Evolutionary conservation across 2,113 vertebrate genomes (phyloP).

Genomic region (Grammomys surdaster): DNA sequence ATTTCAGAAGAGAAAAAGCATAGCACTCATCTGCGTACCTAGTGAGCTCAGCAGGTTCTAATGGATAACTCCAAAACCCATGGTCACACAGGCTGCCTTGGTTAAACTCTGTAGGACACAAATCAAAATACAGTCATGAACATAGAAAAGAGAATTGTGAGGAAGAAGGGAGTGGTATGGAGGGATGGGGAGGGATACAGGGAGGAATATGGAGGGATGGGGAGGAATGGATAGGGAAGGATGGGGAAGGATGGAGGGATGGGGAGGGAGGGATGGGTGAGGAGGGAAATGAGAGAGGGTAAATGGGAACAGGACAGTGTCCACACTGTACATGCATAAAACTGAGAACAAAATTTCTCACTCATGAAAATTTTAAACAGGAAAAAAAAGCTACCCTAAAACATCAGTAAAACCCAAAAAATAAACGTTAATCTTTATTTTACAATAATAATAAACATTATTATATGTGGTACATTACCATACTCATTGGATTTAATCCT

Average conservation of each 20-base stretch:
- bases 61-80: not conserved
- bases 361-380: not conserved
- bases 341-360: not conserved
- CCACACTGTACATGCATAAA: not conserved
- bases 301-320: not conserved
- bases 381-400: not conserved
- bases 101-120: not conserved
- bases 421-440: not conserved
- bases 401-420: not conserved
- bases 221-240: too few relatives aligned
- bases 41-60: not conserved
- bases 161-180: not conserved
- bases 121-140: not conserved
- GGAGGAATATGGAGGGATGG: too few relatives aligned
- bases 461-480: not conserved
- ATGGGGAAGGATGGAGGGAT: not conserved
- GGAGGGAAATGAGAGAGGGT: not conserved
- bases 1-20: not conserved
- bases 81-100: not conserved
- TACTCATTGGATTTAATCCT: conserved; percentile 22
- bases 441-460: not conserved
- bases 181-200: too few relatives aligned
- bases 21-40: not conserved
- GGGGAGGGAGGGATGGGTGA: not conserved
- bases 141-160: not conserved